Evolutionary conservation across 2,113 vertebrate species (phyloP), one percentile per base, ranked within the genome.

Genomic region (Sorex araneus): DNA sequence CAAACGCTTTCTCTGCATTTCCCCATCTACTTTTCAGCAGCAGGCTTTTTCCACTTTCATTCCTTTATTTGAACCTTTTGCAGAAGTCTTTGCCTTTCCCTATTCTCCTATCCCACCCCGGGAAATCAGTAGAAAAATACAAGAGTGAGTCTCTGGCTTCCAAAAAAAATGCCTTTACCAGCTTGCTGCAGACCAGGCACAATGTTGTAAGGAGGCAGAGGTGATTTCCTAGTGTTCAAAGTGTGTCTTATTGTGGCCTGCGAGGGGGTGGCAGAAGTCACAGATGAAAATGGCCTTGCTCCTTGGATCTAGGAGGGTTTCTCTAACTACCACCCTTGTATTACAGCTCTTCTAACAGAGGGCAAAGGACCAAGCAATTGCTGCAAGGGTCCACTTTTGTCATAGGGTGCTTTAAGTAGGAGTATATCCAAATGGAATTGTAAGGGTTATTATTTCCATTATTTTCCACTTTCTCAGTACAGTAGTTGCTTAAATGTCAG

Each of bases 401-500:
- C 8, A 43, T 57, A 27, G 36, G 11, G 30, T 63, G 7, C 57
- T 85, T 69, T 84, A 27, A 69, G 12, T 54, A 88, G 43, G 27
- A 81, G 36, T 70, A 13, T 69, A 36, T 92, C 21, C 86, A 87
- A 78, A 16, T 79, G 54, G 80, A 92, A 45, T 86, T 91, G 83
- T 23, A 60, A 80, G 75, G 25, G 47, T 82, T 95, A 84, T 91
- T 95, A 54, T 82, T 90, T 89, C 87, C 93, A 92, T 94, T 96
- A 87, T 94, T 93, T 91, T 75, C 86, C 34, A 88, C 70, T 90
- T 70, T 74, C 83, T 92, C 82, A 79, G 79, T 93, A 34, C 32
- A 75, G 70, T 90, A 95, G 79, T 96, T 96, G 73, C 89, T 96
- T 96, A 96, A 96, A 95, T 95, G 90, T 95, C 96, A 96, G 83